A percentile compares a stretch with the other conserved stretches of the same genome.
These are phyloP conservation scores for Oreohelix idahoensis DNA, from an alignment of 1,140 invertebrate species.

Conservation along the genomic window DNA sequence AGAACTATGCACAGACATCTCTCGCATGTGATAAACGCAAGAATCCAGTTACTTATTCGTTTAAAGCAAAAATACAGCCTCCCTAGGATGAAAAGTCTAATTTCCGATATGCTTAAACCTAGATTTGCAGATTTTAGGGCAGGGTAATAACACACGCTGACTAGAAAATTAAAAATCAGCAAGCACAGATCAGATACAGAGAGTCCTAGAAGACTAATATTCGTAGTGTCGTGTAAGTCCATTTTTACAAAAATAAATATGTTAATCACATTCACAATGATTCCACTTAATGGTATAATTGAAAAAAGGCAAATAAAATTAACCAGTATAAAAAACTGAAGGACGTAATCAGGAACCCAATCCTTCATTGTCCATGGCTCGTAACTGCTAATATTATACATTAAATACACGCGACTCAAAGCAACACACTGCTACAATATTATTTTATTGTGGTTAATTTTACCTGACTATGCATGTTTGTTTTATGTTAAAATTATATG, in stretches of 20 bases:
- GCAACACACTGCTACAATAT: too few relatives aligned
- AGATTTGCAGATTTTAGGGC: not conserved
- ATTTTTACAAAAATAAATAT: not conserved
- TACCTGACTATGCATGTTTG: too few relatives aligned
- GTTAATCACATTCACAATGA: not conserved
- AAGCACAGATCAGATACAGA: not conserved
- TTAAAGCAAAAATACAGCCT: not conserved
- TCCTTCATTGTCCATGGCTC: not conserved
- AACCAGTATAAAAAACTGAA: not conserved
- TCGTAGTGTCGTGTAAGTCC: not conserved
- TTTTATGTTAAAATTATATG: too few relatives aligned
- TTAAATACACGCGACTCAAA: too few relatives aligned
- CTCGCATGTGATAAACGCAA: conserved; percentile 1
- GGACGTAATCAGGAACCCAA: not conserved
- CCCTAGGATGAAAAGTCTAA: not conserved
- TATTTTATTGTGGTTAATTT: too few relatives aligned
- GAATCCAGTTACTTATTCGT: conserved; percentile 4
- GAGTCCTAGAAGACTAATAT: not conserved
- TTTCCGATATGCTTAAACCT: not conserved
- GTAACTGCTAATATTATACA: too few relatives aligned
- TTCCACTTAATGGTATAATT: not conserved
- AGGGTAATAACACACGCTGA: not conserved
- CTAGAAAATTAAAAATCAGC: not conserved
- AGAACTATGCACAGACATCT: not conserved
- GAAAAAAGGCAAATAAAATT: conserved; percentile 8